Conservation (phyloP, 2,113 vertebrate species). For the Vombatus ursinus region DNA sequence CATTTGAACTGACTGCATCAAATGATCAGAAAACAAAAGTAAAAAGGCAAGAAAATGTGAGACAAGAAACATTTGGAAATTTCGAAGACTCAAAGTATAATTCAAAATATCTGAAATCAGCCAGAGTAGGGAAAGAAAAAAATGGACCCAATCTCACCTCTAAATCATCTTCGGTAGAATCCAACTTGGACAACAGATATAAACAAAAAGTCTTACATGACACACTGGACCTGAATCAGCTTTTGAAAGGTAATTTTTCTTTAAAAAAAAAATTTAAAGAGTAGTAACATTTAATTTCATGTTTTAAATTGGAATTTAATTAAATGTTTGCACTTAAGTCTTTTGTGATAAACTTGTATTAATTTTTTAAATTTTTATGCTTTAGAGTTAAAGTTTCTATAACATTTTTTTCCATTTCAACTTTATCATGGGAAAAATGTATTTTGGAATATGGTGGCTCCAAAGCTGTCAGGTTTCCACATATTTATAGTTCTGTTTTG, state of each 20-base stretch:
- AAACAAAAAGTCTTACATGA: conserved; percentile 84
- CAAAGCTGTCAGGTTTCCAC: neutral
- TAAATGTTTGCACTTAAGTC: conserved; percentile 18
- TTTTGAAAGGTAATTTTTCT: conserved; percentile 86
- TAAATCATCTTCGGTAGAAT: conserved; percentile 75
- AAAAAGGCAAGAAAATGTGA: conserved; percentile 85
- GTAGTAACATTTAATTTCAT: conserved; percentile 4
- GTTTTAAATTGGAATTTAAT: conserved; percentile 32
- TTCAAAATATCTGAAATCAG: conserved; percentile 45
- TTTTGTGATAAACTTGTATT: conserved; percentile 11
- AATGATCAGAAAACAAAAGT: conserved; percentile 83
- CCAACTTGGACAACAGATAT: conserved; percentile 76
- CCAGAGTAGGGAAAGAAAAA: conserved; percentile 59
- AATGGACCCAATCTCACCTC: conserved; percentile 38
- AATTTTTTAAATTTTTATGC: conserved; percentile 36
- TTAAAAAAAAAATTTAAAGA: neutral
- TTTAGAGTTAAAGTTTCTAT: conserved; percentile 37
- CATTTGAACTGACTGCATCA: conserved; percentile 84
- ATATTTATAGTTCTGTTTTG: neutral
- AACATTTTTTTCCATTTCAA: conserved; percentile 3
- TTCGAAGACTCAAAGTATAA: conserved; percentile 66
- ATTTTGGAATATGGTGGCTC: neutral
- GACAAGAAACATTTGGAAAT: conserved; percentile 81
- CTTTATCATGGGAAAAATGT: conserved; percentile 17
- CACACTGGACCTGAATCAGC: conserved; percentile 88